Evolutionary conservation across 1,140 invertebrate species (phyloP).

Genomic region (Dinothrombium tinctorium): DNA sequence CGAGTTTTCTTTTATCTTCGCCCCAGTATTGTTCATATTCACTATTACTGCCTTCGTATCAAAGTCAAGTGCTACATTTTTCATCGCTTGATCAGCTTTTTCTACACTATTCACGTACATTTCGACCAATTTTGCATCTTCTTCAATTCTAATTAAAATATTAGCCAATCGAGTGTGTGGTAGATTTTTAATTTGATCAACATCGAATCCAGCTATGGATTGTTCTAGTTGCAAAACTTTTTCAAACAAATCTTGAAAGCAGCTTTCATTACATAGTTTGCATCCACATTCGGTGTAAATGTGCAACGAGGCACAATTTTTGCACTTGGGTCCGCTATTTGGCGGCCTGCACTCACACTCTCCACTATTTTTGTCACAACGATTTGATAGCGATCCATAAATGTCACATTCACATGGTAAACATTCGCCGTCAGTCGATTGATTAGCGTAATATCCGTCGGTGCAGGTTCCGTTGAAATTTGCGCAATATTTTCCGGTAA

Average conservation of each 20-base stretch:
- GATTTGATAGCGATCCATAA: conserved; percentile 42
- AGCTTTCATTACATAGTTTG: conserved; percentile 72
- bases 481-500: conserved; percentile 61
- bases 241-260: conserved; percentile 55
- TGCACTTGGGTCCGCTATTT: conserved; percentile 60
- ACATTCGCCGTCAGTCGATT: conserved; percentile 39
- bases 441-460: conserved; percentile 48
- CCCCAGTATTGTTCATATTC: conserved; percentile 12
- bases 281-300: conserved; percentile 47
- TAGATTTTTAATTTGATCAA: conserved; percentile 39
- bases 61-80: conserved; percentile 12
- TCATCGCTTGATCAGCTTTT: conserved; percentile 9
- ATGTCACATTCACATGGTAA: conserved; percentile 42
- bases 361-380: conserved; percentile 49
- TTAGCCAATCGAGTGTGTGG: conserved; percentile 31
- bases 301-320: conserved; percentile 45
- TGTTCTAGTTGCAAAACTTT: conserved; percentile 29
- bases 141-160: conserved; percentile 11
- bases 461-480: conserved; percentile 27
- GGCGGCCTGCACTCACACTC: conserved; percentile 55
- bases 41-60: conserved; percentile 15
- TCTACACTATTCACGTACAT: conserved; percentile 8
- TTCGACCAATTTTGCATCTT: conserved; percentile 6
- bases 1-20: conserved; percentile 9
- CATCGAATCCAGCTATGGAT: conserved; percentile 17